Conservation (phyloP, 2,888 invertebrate species). For the Eupithecia subfuscata region DNA sequence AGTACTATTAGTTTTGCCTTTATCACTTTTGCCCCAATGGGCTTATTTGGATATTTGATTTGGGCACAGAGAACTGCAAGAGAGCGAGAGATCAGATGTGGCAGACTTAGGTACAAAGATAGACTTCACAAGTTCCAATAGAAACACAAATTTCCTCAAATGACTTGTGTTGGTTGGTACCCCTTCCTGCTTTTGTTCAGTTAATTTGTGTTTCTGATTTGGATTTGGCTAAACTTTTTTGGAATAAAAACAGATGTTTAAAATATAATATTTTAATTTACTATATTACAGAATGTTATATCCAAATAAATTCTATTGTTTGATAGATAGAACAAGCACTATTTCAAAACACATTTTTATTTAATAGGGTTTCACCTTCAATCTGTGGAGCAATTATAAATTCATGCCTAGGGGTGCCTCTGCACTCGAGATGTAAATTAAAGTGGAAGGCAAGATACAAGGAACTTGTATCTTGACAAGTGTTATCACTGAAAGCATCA, state of each 20-base stretch:
- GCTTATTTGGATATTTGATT: constrained; percentile 75
- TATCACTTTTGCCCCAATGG: constrained; percentile 79
- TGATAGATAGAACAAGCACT: neutral
- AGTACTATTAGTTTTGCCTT: constrained; percentile 77
- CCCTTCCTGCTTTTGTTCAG: neutral
- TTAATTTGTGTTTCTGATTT: neutral
- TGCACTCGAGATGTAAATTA: neutral
- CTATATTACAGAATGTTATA: neutral
- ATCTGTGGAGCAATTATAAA: neutral
- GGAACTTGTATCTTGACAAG: neutral
- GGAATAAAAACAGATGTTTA: neutral
- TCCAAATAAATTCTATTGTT: neutral
- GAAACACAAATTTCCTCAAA: neutral
- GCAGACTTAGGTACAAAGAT: constrained; percentile 75
- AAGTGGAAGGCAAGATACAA: neutral
- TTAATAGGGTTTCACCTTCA: neutral
- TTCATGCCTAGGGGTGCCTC: neutral
- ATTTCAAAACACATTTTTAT: neutral
- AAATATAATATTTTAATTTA: neutral
- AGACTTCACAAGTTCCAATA: constrained; percentile 24
- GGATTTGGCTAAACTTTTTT: neutral
- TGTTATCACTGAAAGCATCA: neutral
- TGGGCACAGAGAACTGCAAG: constrained; percentile 73
- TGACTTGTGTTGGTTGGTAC: neutral
- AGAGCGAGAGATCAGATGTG: constrained; percentile 85